A percentile compares a stretch with the other conserved stretches of the same genome.
These are phyloP conservation scores for Drosophila cyrtoloma DNA, from an alignment of 2,888 invertebrate species.

Conservation along the genomic window DNA sequence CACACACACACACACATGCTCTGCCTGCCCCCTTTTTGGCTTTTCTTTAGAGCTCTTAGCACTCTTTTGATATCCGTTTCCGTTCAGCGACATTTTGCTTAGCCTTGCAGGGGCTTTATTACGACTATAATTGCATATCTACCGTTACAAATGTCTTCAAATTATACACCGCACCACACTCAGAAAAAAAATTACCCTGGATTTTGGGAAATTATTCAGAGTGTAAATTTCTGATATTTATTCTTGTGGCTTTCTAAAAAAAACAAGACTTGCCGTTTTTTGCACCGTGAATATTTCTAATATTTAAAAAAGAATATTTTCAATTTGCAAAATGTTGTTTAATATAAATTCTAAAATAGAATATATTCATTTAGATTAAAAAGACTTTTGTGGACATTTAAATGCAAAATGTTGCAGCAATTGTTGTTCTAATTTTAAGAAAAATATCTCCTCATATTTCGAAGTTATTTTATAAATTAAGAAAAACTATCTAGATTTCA, in stretches of 20 bases:
- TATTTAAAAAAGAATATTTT: no score
- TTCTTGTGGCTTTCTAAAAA: no score
- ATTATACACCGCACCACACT: background rate
- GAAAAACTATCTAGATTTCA: background rate
- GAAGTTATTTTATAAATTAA: background rate
- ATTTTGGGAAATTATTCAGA: background rate
- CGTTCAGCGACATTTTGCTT: constrained; percentile 40
- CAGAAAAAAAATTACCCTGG: background rate
- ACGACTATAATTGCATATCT: constrained; percentile 53
- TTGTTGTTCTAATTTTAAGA: background rate
- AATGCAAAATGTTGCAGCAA: no score
- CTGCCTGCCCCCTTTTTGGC: background rate
- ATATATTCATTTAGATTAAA: background rate
- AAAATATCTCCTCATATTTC: background rate
- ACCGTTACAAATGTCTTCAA: constrained; percentile 14
- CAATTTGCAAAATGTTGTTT: background rate
- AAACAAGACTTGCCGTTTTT: background rate
- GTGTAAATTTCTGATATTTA: background rate
- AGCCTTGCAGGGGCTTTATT: constrained; percentile 42
- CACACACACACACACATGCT: background rate
- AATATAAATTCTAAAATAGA: background rate
- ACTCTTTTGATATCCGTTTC: constrained; percentile 48
- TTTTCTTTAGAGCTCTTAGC: constrained; percentile 14
- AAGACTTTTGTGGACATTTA: no score
- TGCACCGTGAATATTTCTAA: no score